Evolutionary conservation across 2,113 vertebrate genomes (phyloP).

Genomic region (Cyprinodon variegatus): DNA sequence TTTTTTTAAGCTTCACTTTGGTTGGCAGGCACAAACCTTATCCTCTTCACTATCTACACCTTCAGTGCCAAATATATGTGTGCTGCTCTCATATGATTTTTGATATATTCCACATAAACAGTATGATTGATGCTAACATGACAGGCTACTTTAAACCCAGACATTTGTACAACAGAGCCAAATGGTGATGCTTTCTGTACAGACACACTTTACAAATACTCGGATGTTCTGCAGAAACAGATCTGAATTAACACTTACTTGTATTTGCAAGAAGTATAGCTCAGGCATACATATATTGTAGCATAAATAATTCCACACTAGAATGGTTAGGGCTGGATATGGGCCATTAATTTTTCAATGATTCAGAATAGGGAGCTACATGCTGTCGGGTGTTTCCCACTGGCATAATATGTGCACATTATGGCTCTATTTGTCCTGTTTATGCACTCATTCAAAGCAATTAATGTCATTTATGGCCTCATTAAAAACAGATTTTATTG

Average conservation of each 20-base stretch:
- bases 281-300: conserved; percentile 48
- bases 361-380: conserved; percentile 38
- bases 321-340: conserved; percentile 43
- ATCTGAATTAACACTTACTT: conserved; percentile 49
- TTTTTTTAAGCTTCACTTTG: conserved; percentile 54
- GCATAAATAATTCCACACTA: conserved; percentile 56
- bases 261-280: conserved; percentile 47
- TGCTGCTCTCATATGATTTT: conserved; percentile 38
- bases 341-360: conserved; percentile 63
- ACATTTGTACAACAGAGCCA: conserved; percentile 58
- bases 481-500: conserved; percentile 37
- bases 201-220: conserved; percentile 17
- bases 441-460: conserved; percentile 38
- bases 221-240: conserved; percentile 26
- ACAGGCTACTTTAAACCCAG: conserved; percentile 44
- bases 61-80: conserved; percentile 10
- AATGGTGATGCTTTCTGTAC: conserved; percentile 1
- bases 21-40: conserved; percentile 37
- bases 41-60: neutral
- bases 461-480: conserved; percentile 45
- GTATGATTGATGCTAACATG: conserved; percentile 43
- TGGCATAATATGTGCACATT: conserved; percentile 26
- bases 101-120: conserved; percentile 40
- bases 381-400: conserved; percentile 27
- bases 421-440: conserved; percentile 55